A percentile compares a stretch with the other conserved stretches of the same genome.
These are phyloP conservation scores for Sesamia nonagrioides DNA, from an alignment of 1,140 invertebrate genomes.

Conservation along the genomic window DNA sequence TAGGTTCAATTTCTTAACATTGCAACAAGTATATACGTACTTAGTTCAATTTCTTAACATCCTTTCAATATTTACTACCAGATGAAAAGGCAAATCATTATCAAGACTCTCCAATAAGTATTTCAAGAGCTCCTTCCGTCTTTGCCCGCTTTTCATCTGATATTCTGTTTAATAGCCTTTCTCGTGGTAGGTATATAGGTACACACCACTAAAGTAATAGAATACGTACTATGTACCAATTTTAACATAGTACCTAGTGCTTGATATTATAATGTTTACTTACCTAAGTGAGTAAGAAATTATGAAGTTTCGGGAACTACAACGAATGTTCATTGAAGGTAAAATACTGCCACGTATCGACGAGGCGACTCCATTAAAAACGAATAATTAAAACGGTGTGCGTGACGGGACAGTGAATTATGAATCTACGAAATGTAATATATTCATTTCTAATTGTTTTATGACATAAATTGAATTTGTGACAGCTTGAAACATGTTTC, in stretches of 20 bases:
- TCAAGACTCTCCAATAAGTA: constrained; percentile 13
- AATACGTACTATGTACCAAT: not conserved
- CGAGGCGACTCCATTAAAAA: not conserved
- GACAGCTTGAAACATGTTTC: not conserved
- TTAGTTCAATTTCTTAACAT: constrained; percentile 9
- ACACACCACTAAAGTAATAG: constrained; percentile 4
- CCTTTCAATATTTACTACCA: not conserved
- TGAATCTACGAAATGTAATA: constrained; percentile 3
- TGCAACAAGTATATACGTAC: not conserved
- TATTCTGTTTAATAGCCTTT: constrained; percentile 29
- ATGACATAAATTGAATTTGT: not conserved
- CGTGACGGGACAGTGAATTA: constrained; percentile 8
- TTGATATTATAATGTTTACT: constrained; percentile 7
- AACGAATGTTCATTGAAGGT: not conserved
- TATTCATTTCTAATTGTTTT: not conserved
- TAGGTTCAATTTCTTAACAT: constrained; percentile 3
- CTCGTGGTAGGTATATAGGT: constrained; percentile 1
- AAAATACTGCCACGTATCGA: constrained; percentile 6
- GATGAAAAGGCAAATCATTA: constrained; percentile 30
- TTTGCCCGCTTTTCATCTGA: constrained; percentile 14
- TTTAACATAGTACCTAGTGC: not conserved
- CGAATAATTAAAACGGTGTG: constrained; percentile 36
- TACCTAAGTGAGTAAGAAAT: not conserved
- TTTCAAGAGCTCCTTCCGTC: not conserved
- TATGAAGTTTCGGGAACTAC: constrained; percentile 5